Conservation (phyloP, 1,140 invertebrate genomes). For the Paramacrobiotus metropolitanus region DNA sequence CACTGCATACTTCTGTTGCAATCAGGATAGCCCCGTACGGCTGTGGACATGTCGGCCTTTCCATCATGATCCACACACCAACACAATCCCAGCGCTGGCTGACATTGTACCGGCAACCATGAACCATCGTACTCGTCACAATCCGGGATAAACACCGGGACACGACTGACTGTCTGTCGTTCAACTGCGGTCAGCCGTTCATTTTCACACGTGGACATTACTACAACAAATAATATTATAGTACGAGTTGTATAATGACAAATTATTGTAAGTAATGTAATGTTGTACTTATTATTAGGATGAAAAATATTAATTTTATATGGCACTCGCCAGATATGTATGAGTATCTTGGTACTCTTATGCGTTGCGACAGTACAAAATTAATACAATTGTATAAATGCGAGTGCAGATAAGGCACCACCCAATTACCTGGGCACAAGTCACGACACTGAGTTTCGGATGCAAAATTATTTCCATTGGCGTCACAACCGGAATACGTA, state of each 20-base stretch:
- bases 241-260: neutral
- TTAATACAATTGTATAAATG: too few relatives aligned
- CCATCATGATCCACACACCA: conserved; percentile 60
- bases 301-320: too few relatives aligned
- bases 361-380: too few relatives aligned
- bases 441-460: conserved; percentile 51
- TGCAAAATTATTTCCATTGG: conserved; percentile 70
- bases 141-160: conserved; percentile 23
- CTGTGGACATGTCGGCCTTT: conserved; percentile 13
- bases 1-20: neutral
- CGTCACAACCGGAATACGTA: conserved; percentile 41
- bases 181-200: conserved; percentile 46
- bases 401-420: too few relatives aligned
- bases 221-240: conserved; percentile 17
- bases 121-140: conserved; percentile 42
- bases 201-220: conserved; percentile 50
- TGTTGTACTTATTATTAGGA: too few relatives aligned
- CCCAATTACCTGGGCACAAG: conserved; percentile 41
- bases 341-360: too few relatives aligned
- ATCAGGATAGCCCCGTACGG: neutral
- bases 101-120: conserved; percentile 55
- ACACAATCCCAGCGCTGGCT: conserved; percentile 49
- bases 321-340: too few relatives aligned
- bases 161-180: conserved; percentile 37
- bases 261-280: too few relatives aligned